These are phyloP conservation scores for Poeciliopsis prolifica DNA, from an alignment of 2,113 vertebrate genomes.

Conservation along the genomic window DNA sequence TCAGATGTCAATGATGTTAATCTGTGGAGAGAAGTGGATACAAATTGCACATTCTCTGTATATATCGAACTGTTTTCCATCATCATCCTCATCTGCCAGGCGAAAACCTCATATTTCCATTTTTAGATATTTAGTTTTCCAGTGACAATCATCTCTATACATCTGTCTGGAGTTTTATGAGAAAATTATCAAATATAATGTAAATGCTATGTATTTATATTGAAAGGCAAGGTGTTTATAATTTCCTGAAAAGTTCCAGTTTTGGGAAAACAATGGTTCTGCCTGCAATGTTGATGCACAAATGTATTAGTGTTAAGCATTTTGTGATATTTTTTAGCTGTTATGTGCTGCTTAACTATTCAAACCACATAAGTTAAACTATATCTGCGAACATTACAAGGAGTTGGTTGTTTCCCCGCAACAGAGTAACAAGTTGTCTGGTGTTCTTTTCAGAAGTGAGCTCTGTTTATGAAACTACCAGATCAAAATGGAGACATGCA, in stretches of 20 bases:
- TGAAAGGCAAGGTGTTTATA: no score
- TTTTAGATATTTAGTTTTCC: no score
- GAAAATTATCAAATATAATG: no score
- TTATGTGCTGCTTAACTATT: background rate
- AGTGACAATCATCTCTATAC: no score
- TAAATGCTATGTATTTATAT: no score
- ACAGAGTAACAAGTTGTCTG: slow-evolving; percentile 7
- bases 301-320: background rate
- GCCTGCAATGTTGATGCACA: no score
- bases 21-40: slow-evolving; percentile 33
- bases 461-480: slow-evolving; percentile 26
- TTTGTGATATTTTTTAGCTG: background rate
- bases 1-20: slow-evolving; percentile 38
- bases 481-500: slow-evolving; percentile 42
- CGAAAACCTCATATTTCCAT: no score
- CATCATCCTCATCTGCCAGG: no score
- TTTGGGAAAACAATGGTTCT: no score
- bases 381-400: background rate
- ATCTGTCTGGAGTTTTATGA: no score
- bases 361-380: background rate
- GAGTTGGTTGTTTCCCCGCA: background rate
- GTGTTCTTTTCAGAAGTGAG: slow-evolving; percentile 40
- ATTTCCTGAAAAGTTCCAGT: no score
- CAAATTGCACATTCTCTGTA: slow-evolving; percentile 21
- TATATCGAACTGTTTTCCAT: background rate